Base-by-base conservation (phyloP, 2,113 vertebrate species). In the Gavialis gangeticus region DNA sequence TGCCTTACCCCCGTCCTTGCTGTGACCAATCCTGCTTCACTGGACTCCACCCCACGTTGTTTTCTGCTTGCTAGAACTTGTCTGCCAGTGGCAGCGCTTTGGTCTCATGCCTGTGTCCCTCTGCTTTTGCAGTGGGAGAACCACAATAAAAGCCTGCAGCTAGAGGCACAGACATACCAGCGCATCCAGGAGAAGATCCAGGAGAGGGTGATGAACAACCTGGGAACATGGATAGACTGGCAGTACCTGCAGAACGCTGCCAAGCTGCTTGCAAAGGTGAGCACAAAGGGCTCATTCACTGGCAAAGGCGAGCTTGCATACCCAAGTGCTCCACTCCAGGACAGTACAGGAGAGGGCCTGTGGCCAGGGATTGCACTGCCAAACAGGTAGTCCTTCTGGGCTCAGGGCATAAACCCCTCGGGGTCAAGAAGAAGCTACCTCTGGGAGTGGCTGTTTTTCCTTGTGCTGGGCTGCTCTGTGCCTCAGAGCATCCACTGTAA, bases 141-240 rank as follows among this genome's bases (percentile, higher is more conserved):
- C 97, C 99, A 99, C 96, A 99, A 99, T 97, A 99, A 99, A 98
- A 99, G 99, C 97, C 97, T 99, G 90, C 99, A 99, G 97, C 95
- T 99, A 95, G 99, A 99, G 98, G 99, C 99, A 91, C 99, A 99
- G 98, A 99, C 99, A 0, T 99, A 99, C 97, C 99, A 99, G 97
- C 98, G 99, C 95, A 99, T 99, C 96, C 99, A 99, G 96, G 99
- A 99, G 97, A 99, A 99, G 98, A 99, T 99, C 95, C 99, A 99
- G 92, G 99, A 99, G 97, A 98, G 99, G 90, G 99, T 99, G 93
- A 99, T 99, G 99, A 99, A 99, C 97, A 99, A 99, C 97, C 97
- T 99, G 97, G 99, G 99, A 76, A 99, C 99, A 2, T 99, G 99
- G 99, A 99, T 99, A 78, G 99, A 99, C 97, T 99, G 99, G 99